Evolutionary conservation across 2,888 invertebrate species (phyloP).

Genomic region (Perizoma flavofasciatum): DNA sequence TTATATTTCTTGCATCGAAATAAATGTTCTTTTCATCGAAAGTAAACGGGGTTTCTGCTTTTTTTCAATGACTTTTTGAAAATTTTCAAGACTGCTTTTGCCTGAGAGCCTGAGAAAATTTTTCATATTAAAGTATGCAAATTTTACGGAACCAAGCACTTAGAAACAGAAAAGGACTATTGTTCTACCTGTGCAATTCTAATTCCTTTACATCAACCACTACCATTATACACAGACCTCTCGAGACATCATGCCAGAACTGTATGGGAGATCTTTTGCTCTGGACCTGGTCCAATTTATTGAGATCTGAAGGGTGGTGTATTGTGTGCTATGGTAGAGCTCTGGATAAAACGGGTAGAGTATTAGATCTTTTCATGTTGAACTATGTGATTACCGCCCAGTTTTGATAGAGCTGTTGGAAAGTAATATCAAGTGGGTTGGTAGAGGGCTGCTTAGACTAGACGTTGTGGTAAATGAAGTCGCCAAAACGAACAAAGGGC

Average conservation of each 20-base stretch:
- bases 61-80: no score
- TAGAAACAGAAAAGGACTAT: background rate
- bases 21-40: no score
- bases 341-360: background rate
- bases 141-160: background rate
- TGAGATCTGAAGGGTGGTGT: background rate
- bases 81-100: no score
- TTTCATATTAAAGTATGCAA: no score
- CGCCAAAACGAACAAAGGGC: slow-evolving; percentile 57
- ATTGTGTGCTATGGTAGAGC: slow-evolving; percentile 1
- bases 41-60: no score
- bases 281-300: slow-evolving; percentile 8
- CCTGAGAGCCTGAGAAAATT: no score
- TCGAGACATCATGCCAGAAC: background rate
- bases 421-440: background rate
- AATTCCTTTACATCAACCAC: slow-evolving; percentile 5
- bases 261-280: background rate
- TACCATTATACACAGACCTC: slow-evolving; percentile 3
- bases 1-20: no score
- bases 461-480: slow-evolving; percentile 55
- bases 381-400: slow-evolving; percentile 4
- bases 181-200: slow-evolving; percentile 10
- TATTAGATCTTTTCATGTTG: slow-evolving; percentile 7
- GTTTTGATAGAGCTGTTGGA: background rate
- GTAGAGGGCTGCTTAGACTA: slow-evolving; percentile 37